Conservation (phyloP, 2,113 vertebrate species). For the Halcyon senegalensis region DNA sequence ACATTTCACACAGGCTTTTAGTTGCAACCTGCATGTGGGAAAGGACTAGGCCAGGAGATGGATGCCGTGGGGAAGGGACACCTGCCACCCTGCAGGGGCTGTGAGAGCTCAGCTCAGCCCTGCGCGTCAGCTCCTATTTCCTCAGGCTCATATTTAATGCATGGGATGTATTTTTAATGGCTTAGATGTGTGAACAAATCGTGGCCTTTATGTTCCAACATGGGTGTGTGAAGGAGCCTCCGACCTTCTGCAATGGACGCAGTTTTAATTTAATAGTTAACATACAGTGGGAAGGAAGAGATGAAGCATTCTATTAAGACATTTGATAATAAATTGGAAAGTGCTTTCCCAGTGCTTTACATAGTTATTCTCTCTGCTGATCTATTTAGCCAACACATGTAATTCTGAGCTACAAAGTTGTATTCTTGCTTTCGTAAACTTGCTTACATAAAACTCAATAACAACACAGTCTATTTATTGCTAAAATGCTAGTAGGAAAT, state of each 20-base stretch:
- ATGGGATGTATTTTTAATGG: conserved; percentile 62
- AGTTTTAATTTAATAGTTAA: conserved; percentile 39
- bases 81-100: background rate
- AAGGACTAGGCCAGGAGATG: background rate
- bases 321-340: background rate
- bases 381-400: conserved; percentile 61
- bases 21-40: background rate
- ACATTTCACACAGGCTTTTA: background rate
- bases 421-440: conserved; percentile 58
- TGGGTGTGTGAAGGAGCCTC: conserved; percentile 40
- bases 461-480: conserved; percentile 61
- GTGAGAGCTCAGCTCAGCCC: background rate
- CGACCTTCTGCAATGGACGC: conserved; percentile 59
- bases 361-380: conserved; percentile 29
- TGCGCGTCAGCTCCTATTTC: background rate
- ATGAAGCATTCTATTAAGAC: background rate
- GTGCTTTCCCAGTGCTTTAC: conserved; percentile 14
- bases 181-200: conserved; percentile 41
- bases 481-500: conserved; percentile 62
- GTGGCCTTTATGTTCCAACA: conserved; percentile 40
- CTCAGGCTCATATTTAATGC: conserved; percentile 60
- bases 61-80: background rate
- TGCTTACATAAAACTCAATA: conserved; percentile 67
- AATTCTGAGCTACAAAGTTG: conserved; percentile 59
- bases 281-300: conserved; percentile 14